Evolutionary conservation across 1,140 invertebrate genomes (phyloP), one percentile per base, ranked within the genome.

Genomic region (Hyles vespertilio): DNA sequence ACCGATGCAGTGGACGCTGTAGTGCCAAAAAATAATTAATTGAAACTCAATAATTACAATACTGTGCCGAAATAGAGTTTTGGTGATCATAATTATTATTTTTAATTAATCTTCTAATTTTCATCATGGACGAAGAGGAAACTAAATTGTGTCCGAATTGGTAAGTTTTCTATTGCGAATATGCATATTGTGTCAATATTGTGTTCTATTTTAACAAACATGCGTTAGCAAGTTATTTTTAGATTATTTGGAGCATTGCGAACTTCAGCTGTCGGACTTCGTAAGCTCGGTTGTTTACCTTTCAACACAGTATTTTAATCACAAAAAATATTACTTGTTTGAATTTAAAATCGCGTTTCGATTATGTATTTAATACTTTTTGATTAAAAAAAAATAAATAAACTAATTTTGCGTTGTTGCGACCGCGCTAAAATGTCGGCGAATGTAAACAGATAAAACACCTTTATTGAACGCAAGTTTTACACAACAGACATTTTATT

Each of bases 221-320:
- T 56, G 60, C 58, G 65, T 67, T 67, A 59, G 57, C 58, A 46
- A 51, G 53, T 53, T 67, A 67, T 67, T 67, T 67, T 56, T 67
- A 67, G 65, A 67, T 49, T 58, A 67, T 71, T 56, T 63, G 36
- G 68, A 73, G 54, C 71, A 67, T 59, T 63, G 55, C 51, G 57
- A 61, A 68, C 50, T 61, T 66, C 59, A 70, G 67, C 65, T 70
- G 67, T 72, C 61, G 44, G 22, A 59, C 50, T 61, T 65, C 40
- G 40, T 3, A 44, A 44, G 40, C 40, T 32, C 47, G 47, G 61
- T 59, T 63, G 67, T 69, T 69, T 69, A 69, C 63, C 58, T 69
- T 63, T 56, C 40, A 40, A 34, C 44, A 50, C 54, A 67, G 43
- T 51, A 48, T 59, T 60, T 52, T 61, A 56, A 51, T 22, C 2